Evolutionary conservation across 2,113 vertebrate genomes (phyloP), one percentile per base, ranked within the genome.

Genomic region (Zosterops lateralis): DNA sequence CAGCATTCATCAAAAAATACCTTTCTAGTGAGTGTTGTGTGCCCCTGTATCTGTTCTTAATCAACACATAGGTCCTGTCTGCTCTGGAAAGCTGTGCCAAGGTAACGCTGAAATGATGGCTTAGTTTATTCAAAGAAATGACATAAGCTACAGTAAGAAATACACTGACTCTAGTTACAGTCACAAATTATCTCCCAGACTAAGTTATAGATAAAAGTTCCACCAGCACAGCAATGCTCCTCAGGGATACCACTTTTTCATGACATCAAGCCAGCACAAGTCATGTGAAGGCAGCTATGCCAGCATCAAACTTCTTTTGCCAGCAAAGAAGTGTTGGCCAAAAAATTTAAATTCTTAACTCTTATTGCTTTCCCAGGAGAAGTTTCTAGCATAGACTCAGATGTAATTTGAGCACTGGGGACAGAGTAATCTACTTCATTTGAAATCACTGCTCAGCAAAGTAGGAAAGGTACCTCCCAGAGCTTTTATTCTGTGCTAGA

Each of bases 101-200:
- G 75, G 76, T 90, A 94, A 73, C 64, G 62, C 82, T 85, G 34
- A 91, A 91, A 50, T 57, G 64, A 90, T 88, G 60, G 64, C 47
- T 93, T 95, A 26, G 40, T 93, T 96, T 94, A 76, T 79, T 80
- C 88, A 62, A 73, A 96, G 82, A 53, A 91, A 95, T 79, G 15
- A 87, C 78, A 89, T 68, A 93, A 94, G 34, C 38, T 85, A 62
- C 50, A 93, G 67, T 58, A 80, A 94, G 71, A 92, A 93, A 38
- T 12, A 60, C 92, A 74, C 54, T 11, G 67, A 80, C 47, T 95
- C 15, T 21, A 90, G 67, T 91, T 74, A 71, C 71, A 88, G 75
- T 24, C 80, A 89, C 78, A 94, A 94, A 90, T 92, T 90, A 84
- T 90, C 90, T 93, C 87, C 88, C 13, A 24, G 51, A 80, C 54